Evolutionary conservation across 2,888 invertebrate species (phyloP), one percentile per base, ranked within the genome.

Genomic region (Ganaspis brasiliensis): DNA sequence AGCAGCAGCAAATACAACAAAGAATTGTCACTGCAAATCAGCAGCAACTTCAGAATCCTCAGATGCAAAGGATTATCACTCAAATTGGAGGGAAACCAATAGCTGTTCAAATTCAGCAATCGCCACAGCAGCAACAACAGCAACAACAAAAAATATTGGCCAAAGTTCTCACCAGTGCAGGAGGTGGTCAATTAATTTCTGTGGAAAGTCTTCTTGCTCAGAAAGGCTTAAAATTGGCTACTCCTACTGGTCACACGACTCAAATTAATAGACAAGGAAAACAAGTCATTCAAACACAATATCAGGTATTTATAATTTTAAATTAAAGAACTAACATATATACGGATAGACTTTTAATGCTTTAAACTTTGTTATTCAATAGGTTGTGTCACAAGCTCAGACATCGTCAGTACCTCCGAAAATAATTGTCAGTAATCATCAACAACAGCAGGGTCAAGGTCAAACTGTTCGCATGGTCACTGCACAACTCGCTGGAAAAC

Each of bases 121-220:
- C 91, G 4, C 90, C 92, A 2, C 92, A 92, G 61, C 92, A 92
- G 79, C 89, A 90, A 31, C 92, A 92, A 45, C 92, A 92, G 78
- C 92, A 92, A 74, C 89, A 90, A 55, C 91, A 91, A 73, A 91
- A 92, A 3, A 94, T 96, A 35, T 93, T 96, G 52, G 96, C 96
- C 0, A 96, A 96, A 89, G 93, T 96, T 19, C 91, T 96, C 26
- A 95, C 96, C 6, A 96, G 95, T 88, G 94, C 95, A 3, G 92
- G 93, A 8, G 93, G 93, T 1, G 92, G 92, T 10, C 94, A 94
- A 84, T 92, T 94, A 5, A 93, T 94, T 57, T 94, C 94, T 0
- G 93, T 94, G 55, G 94, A 94, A 87, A 94, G 93, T 88, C 88
- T 94, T 49, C 87, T 94, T 31, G 93, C 93, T 0, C 94, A 94